A percentile compares a stretch with the other conserved stretches of the same genome.
phyloP scores from a whole-genome alignment of 2,888 invertebrate species.

The Drosophila setosimentum region DNA sequence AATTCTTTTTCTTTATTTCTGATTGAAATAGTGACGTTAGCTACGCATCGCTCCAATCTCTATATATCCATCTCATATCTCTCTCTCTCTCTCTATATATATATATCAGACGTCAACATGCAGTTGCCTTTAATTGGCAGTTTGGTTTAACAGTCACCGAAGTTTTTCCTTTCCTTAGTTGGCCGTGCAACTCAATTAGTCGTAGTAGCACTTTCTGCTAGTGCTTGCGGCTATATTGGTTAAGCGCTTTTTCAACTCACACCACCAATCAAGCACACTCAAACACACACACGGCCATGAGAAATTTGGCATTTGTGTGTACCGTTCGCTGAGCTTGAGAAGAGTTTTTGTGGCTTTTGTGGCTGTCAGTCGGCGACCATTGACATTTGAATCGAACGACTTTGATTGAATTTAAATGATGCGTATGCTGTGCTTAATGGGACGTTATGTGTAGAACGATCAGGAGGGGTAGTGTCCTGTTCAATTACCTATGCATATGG shows the following conservation, averaged over 20 bases:
- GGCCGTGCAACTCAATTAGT: conserved; percentile 60
- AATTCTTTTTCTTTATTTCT: background rate
- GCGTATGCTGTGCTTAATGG: conserved; percentile 55
- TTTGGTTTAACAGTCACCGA: conserved; percentile 11
- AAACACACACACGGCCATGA: conserved; percentile 12
- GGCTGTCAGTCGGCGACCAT: conserved; percentile 60
- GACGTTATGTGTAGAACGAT: conserved; percentile 5
- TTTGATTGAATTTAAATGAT: conserved; percentile 69
- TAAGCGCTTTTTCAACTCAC: conserved; percentile 30
- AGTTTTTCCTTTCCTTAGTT: conserved; percentile 22
- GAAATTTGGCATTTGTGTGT: conserved; percentile 56
- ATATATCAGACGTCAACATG: background rate
- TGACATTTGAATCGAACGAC: conserved; percentile 49
- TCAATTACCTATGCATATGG: conserved; percentile 23
- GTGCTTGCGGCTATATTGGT: conserved; percentile 51
- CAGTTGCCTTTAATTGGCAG: conserved; percentile 46
- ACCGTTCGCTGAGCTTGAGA: conserved; percentile 43
- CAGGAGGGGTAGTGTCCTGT: background rate
- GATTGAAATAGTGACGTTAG: background rate
- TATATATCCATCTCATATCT: too few relatives aligned
- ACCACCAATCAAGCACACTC: background rate
- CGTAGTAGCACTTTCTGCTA: conserved; percentile 5
- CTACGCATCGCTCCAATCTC: background rate
- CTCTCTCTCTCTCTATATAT: too few relatives aligned
- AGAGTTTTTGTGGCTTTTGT: conserved; percentile 66